phyloP scores from a whole-genome alignment of 2,888 invertebrate genomes.

The Melinopterus prodromus region DNA sequence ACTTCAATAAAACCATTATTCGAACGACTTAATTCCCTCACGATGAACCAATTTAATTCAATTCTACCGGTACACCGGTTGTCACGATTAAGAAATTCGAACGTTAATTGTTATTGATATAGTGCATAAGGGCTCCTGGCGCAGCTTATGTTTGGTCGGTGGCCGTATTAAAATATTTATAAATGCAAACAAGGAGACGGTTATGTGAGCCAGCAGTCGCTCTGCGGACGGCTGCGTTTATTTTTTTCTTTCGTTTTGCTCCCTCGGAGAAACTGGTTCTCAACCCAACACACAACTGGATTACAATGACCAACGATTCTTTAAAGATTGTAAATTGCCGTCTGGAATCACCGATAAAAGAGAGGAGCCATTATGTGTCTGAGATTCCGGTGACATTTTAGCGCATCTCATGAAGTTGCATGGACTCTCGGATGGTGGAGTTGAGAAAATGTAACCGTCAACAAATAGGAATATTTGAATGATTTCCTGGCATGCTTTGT shows the following conservation, averaged over 20 bases:
- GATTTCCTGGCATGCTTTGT: too few relatives aligned
- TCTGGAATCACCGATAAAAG: too few relatives aligned
- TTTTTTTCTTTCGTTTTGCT: background rate
- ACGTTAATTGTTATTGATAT: constrained; percentile 4
- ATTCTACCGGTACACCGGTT: background rate
- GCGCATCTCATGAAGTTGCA: background rate
- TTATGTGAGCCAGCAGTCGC: constrained; percentile 9
- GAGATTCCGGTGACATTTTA: too few relatives aligned
- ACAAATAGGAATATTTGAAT: too few relatives aligned
- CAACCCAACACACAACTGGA: background rate
- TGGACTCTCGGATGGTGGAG: too few relatives aligned
- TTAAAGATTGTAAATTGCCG: background rate
- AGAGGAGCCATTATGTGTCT: too few relatives aligned
- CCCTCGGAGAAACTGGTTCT: background rate
- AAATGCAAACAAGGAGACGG: constrained; percentile 23
- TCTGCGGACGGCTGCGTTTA: background rate
- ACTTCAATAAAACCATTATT: background rate
- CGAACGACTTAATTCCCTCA: background rate
- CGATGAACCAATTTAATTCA: background rate
- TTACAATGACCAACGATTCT: background rate
- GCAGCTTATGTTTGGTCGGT: constrained; percentile 35
- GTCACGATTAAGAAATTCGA: constrained; percentile 4
- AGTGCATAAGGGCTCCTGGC: background rate
- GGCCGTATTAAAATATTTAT: constrained; percentile 33
- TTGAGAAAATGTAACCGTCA: too few relatives aligned